These are phyloP conservation scores for Ascidia mentula DNA, from an alignment of 23 tunicate genomes.

Conservation along the genomic window DNA sequence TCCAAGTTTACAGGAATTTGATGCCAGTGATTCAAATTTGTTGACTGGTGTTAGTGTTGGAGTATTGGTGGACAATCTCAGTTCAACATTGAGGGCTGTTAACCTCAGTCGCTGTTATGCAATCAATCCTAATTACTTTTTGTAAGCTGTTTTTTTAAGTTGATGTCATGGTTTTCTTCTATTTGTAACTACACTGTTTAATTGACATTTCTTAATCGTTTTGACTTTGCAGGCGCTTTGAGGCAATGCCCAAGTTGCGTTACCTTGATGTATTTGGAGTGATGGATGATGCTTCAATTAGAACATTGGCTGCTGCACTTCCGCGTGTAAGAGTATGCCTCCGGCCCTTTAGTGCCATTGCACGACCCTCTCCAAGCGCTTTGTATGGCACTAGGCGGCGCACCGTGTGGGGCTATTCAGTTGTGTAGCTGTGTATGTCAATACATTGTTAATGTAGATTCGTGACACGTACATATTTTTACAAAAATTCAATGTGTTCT, in stretches of 20 bases:
- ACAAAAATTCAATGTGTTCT: too few relatives aligned
- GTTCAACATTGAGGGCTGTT: constrained; percentile 39
- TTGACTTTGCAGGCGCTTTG: constrained; percentile 50
- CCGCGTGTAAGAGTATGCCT: constrained; percentile 67
- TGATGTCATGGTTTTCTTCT: too few relatives aligned
- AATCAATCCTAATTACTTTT: constrained; percentile 64
- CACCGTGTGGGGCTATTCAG: constrained; percentile 55
- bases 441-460: not conserved
- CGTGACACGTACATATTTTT: too few relatives aligned
- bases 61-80: constrained; percentile 26
- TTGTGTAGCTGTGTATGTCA: not conserved
- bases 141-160: constrained; percentile 55
- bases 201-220: not conserved
- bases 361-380: constrained; percentile 76
- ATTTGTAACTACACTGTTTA: too few relatives aligned
- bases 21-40: constrained; percentile 81
- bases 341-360: constrained; percentile 81
- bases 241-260: constrained; percentile 51
- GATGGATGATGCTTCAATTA: constrained; percentile 80
- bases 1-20: constrained; percentile 46
- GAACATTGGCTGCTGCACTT: constrained; percentile 52
- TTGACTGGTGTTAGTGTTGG: constrained; percentile 50
- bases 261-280: constrained; percentile 92
- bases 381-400: constrained; percentile 66
- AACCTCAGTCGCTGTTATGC: constrained; percentile 86